A percentile compares a stretch with the other conserved stretches of the same genome.
Evolutionary conservation across 2,797 vertebrate species (phyloP).

Genomic region (Oreortyx pictus): DNA sequence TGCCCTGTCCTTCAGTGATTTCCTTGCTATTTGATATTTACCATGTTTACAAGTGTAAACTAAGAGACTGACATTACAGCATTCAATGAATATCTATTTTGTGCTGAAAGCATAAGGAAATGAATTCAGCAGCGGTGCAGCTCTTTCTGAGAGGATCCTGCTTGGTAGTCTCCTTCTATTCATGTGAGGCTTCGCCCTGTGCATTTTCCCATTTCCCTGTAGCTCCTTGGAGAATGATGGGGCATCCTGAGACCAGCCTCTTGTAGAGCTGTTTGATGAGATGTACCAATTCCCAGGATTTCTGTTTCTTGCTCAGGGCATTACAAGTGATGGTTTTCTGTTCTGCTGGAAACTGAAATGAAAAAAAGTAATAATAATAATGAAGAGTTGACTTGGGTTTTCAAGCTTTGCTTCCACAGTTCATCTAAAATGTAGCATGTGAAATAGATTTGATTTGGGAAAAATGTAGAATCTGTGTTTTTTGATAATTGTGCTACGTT

Average conservation of each 20-base stretch:
- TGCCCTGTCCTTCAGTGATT: slow-evolving; percentile 11
- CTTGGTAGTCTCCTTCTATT: background rate
- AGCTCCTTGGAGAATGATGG: background rate
- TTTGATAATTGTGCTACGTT: background rate
- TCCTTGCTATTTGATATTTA: background rate
- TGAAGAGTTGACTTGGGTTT: background rate
- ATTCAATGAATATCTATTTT: background rate
- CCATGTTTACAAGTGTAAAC: background rate
- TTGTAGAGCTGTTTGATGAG: background rate
- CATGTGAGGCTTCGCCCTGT: background rate
- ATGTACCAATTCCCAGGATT: background rate
- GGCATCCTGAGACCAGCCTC: background rate
- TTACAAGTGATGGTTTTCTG: background rate
- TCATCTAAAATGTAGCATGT: background rate
- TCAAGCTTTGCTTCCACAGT: background rate
- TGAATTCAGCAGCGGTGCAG: background rate
- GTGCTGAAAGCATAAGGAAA: background rate
- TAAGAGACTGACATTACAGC: background rate
- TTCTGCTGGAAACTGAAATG: background rate
- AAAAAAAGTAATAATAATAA: background rate
- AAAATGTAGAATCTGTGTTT: background rate
- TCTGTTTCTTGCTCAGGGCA: background rate
- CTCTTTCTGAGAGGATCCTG: background rate
- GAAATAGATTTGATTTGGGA: background rate
- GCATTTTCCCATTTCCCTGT: background rate